Percentiles rank a stretch among this genome's conserved stretches.
phyloP scores from a whole-genome alignment of 2,797 vertebrate genomes.

The Tolypeutes matacus region DNA sequence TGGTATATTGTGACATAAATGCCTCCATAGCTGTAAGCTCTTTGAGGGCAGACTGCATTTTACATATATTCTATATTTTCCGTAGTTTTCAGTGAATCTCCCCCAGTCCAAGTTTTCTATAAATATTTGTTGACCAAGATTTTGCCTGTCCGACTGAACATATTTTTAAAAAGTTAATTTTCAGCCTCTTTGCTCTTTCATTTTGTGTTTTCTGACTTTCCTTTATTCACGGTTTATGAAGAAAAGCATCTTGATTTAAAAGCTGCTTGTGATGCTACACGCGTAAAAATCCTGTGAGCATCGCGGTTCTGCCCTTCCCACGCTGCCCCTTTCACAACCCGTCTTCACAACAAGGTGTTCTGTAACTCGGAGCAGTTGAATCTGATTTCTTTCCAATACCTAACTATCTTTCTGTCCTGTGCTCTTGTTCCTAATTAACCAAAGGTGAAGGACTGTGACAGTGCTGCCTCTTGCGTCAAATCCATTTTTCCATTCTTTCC shows the following conservation, averaged over 20 bases:
- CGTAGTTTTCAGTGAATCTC: not conserved
- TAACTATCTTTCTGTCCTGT: slow-evolving; percentile 6
- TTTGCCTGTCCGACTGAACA: not conserved
- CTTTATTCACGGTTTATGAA: slow-evolving; percentile 66
- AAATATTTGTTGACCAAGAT: slow-evolving; percentile 6
- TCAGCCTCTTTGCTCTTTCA: not conserved
- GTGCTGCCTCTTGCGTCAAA: not conserved
- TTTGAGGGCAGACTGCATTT: slow-evolving; percentile 35
- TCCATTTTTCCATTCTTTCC: slow-evolving; percentile 31
- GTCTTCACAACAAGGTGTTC: not conserved
- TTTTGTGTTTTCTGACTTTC: not conserved
- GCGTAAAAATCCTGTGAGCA: not conserved
- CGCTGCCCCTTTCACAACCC: accelerated
- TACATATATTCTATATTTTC: not conserved
- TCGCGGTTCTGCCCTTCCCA: not conserved
- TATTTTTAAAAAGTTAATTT: slow-evolving; percentile 3
- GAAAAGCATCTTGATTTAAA: slow-evolving; percentile 67
- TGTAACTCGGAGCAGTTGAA: not conserved
- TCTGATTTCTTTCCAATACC: slow-evolving; percentile 63
- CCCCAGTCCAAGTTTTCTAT: not conserved
- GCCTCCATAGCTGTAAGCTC: not conserved
- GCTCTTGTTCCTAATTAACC: slow-evolving; percentile 58
- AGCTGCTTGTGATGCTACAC: slow-evolving; percentile 60
- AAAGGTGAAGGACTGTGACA: slow-evolving; percentile 33
- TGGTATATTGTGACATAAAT: not conserved